phyloP scores from a whole-genome alignment of 2,113 vertebrate genomes.

The Fukomys damarensis region DNA sequence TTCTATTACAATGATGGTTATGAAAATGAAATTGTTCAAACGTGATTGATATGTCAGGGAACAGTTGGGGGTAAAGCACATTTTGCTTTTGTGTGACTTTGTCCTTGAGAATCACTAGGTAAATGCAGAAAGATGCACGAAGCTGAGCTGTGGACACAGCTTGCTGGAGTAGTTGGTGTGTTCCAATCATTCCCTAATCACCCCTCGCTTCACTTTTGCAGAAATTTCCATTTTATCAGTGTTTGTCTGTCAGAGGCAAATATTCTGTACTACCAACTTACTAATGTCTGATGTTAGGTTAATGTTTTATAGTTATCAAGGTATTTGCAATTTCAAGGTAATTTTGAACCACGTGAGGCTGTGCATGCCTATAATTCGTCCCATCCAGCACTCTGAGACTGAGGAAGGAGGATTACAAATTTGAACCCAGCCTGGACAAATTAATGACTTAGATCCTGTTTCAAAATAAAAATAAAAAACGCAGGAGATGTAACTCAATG shows the following conservation, averaged over 20 bases:
- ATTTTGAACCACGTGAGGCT: not conserved
- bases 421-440: not conserved
- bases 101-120: conserved; percentile 1
- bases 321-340: conserved; percentile 11
- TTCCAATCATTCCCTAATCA: not conserved
- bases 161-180: not conserved
- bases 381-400: not conserved
- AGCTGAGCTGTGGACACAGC: not conserved
- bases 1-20: conserved; percentile 32
- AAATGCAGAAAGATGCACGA: not conserved
- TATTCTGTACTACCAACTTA: conserved; percentile 19
- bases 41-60: not conserved
- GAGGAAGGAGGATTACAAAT: not conserved
- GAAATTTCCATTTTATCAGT: not conserved
- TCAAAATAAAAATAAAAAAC: not conserved
- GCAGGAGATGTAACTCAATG: not conserved
- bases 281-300: conserved; percentile 18
- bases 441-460: not conserved
- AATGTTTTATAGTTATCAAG: conserved; percentile 43
- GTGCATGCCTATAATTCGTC: not conserved
- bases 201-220: not conserved
- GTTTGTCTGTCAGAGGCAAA: conserved; percentile 6
- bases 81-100: not conserved
- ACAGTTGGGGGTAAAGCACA: not conserved
- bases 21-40: conserved; percentile 18